phyloP scores from a whole-genome alignment of 1,140 invertebrate genomes.

The Cyrtorhinus lividipennis region DNA sequence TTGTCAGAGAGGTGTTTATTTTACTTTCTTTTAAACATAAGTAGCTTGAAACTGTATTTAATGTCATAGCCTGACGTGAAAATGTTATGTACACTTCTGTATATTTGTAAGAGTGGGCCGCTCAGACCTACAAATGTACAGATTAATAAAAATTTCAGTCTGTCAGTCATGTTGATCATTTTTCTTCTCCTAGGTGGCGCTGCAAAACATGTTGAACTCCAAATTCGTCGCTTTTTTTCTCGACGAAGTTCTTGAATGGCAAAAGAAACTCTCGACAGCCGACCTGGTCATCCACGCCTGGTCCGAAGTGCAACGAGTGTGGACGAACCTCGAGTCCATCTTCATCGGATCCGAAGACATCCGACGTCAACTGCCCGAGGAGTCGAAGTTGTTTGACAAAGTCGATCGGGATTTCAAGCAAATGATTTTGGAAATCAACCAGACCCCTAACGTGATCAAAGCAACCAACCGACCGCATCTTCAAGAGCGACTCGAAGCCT shows the following conservation, averaged over 20 bases:
- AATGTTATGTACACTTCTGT: too few species aligned
- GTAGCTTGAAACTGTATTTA: too few species aligned
- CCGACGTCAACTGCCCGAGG: conserved; percentile 75
- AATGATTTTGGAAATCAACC: conserved; percentile 39
- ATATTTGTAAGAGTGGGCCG: too few species aligned
- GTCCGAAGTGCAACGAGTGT: conserved; percentile 86
- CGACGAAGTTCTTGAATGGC: conserved; percentile 75
- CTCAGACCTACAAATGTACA: too few species aligned
- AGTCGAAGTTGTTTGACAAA: conserved; percentile 75
- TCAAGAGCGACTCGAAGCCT: conserved; percentile 52
- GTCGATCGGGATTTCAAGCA: conserved; percentile 81
- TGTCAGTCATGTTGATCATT: too few species aligned
- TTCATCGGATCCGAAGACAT: conserved; percentile 95
- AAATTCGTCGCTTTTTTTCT: conserved; percentile 82
- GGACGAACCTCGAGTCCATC: conserved; percentile 88
- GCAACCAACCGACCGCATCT: conserved; percentile 68
- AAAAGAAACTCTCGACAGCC: conserved; percentile 70
- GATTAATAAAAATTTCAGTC: too few species aligned
- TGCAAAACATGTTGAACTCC: conserved; percentile 85
- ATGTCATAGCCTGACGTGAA: too few species aligned
- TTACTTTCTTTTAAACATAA: too few species aligned
- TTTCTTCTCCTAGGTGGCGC: conserved; percentile 35
- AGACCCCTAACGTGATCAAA: conserved; percentile 61
- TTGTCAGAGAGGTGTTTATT: too few species aligned
- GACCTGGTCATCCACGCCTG: conserved; percentile 74